These are phyloP conservation scores for Poeciliopsis turrubarensis DNA, from an alignment of 2,113 vertebrate species.

Conservation along the genomic window DNA sequence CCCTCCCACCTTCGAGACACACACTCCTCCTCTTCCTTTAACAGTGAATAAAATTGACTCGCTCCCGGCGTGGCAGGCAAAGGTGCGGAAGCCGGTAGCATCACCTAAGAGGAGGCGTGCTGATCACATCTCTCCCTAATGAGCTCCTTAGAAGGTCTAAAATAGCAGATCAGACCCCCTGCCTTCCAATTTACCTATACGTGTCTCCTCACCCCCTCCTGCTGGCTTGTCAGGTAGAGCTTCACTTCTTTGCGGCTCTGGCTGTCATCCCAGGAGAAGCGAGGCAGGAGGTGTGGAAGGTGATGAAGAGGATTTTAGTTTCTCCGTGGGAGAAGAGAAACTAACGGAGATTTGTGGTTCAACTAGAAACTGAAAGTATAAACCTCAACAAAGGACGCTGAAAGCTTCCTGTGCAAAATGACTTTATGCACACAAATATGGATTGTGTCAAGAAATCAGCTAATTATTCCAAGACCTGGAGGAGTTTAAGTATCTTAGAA, in stretches of 20 bases:
- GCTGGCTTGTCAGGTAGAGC: slow-evolving; percentile 82
- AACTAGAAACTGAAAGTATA: background rate
- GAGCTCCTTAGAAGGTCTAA: slow-evolving; percentile 86
- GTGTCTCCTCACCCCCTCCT: slow-evolving; percentile 43
- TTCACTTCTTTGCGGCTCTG: slow-evolving; percentile 79
- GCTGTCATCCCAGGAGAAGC: slow-evolving; percentile 46
- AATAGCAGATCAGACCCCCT: slow-evolving; percentile 70
- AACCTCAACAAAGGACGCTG: background rate
- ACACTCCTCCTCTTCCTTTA: slow-evolving; percentile 61
- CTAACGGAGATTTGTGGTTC: background rate
- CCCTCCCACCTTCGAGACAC: slow-evolving; percentile 40
- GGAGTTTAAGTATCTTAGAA: too few relatives aligned
- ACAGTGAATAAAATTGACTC: slow-evolving; percentile 80
- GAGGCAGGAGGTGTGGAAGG: slow-evolving; percentile 23
- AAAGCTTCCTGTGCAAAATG: background rate
- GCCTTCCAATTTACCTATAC: slow-evolving; percentile 32
- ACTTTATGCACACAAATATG: background rate
- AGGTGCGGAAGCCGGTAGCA: slow-evolving; percentile 77
- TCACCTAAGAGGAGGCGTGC: slow-evolving; percentile 76
- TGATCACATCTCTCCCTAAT: slow-evolving; percentile 88
- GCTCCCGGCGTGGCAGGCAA: slow-evolving; percentile 56
- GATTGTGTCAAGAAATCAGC: background rate
- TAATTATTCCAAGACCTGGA: too few relatives aligned
- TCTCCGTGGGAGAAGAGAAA: background rate
- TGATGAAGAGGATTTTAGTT: background rate